Evolutionary conservation across 2,888 invertebrate species (phyloP).

Genomic region (Arge pagana): DNA sequence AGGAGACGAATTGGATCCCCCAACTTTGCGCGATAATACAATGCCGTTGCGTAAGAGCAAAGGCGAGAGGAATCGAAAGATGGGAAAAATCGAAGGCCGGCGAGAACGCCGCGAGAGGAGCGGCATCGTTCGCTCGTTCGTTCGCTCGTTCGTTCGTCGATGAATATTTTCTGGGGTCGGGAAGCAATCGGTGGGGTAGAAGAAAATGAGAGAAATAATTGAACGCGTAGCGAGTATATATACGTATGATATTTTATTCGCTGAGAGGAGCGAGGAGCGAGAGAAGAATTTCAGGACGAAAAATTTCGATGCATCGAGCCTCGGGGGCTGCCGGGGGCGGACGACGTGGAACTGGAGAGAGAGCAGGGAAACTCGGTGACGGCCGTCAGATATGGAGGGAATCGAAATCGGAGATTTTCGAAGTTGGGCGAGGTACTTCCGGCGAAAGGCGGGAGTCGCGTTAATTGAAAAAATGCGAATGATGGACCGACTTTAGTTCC

Average conservation of each 20-base stretch:
- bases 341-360: too few relatives aligned
- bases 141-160: too few relatives aligned
- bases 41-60: too few relatives aligned
- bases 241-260: too few relatives aligned
- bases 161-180: not conserved
- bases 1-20: too few relatives aligned
- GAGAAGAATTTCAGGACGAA: not conserved
- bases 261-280: not conserved
- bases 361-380: too few relatives aligned
- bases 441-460: not conserved
- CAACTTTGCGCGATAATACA: too few relatives aligned
- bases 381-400: conserved; percentile 7
- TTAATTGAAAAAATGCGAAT: conserved; percentile 17
- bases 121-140: too few relatives aligned
- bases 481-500: conserved; percentile 15
- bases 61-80: too few relatives aligned
- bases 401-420: conserved; percentile 11
- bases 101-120: too few relatives aligned
- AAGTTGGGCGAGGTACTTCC: not conserved
- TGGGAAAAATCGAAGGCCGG: too few relatives aligned
- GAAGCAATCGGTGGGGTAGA: not conserved
- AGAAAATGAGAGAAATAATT: not conserved
- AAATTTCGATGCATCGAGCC: conserved; percentile 13
- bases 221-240: too few relatives aligned
- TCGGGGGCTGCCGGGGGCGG: not conserved